These are phyloP conservation scores for Xiphophorus maculatus DNA, from an alignment of 2,113 vertebrate genomes.

Conservation along the genomic window DNA sequence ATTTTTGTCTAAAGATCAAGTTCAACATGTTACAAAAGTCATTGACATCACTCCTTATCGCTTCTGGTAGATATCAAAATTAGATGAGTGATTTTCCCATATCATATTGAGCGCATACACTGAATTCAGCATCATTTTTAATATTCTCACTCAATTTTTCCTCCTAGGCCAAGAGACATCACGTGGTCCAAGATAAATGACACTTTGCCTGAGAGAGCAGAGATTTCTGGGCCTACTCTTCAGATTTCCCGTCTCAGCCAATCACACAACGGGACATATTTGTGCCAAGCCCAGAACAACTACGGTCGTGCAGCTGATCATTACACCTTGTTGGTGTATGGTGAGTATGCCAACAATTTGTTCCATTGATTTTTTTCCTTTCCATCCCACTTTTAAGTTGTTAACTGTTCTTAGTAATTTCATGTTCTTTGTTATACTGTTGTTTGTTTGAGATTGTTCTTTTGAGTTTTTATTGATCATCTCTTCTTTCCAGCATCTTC, in stretches of 20 bases:
- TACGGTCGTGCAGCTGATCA: constrained; percentile 89
- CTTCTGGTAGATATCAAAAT: too few relatives aligned
- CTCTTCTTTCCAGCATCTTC: constrained; percentile 39
- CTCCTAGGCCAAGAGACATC: constrained; percentile 84
- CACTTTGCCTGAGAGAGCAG: constrained; percentile 86
- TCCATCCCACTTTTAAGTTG: constrained; percentile 5
- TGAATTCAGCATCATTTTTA: background rate
- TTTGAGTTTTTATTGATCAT: constrained; percentile 35
- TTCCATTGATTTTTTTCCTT: constrained; percentile 16
- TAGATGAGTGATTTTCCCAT: too few relatives aligned
- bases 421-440: constrained; percentile 16
- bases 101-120: background rate
- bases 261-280: constrained; percentile 90
- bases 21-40: too few relatives aligned
- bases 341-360: constrained; percentile 72
- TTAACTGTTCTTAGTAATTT: constrained; percentile 25
- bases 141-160: constrained; percentile 8
- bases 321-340: constrained; percentile 90
- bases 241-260: constrained; percentile 86
- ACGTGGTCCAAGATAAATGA: constrained; percentile 91
- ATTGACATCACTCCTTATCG: too few relatives aligned
- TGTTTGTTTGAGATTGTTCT: constrained; percentile 14
- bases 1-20: too few relatives aligned
- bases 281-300: constrained; percentile 90
- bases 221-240: constrained; percentile 83